Base-by-base conservation (phyloP, 2,113 vertebrate genomes). In the Plectropomus leopardus region DNA sequence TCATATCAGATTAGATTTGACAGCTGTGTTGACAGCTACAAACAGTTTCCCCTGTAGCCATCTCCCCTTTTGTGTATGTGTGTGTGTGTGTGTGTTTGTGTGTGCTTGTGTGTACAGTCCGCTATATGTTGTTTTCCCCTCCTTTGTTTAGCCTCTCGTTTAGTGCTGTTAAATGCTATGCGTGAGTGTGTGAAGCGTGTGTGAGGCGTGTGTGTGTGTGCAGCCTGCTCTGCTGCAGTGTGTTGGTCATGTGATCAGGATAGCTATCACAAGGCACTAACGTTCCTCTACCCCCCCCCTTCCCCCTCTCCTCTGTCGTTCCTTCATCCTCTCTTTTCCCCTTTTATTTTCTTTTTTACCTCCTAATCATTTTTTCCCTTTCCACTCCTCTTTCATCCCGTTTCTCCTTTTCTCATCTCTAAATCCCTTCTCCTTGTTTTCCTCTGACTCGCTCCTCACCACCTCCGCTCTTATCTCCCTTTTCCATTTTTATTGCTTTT, bases 1-100 rank as follows among this genome's bases (percentile, higher is more conserved):
- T 87, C 82, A 84, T 53, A 59, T 84, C 68, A 91, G 57, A 89
- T 89, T 87, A 81, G 68, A 73, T 81, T 83, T 85, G 83, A 88
- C 89, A 82, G 77, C 79, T 76, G 80, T 82, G 76, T 79, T 74
- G 26, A 83, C 87, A 86, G 66, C 82, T 78, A 73, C 80, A 82
- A 84, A 72, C 75, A 54, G 67, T 45, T 77, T 84, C 32, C 85
- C 64, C 72, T 67, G 64, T 77, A 86, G 80, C 61, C 51, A 42
- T 72, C 26, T 75, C n/a, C 14, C 51, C 5, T 14, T 42, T n/a
- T 36, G 9, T 54, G 23, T 75, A 34, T 72, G 59, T 61, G 26
- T 15, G 26, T 32, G 26, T n/a, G 26, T 74, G 28, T 74, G 32
- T 53, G 55, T 59, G 44, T 17, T 30, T n/a, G 32, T 17, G 45